A percentile compares a stretch with the other conserved stretches of the same genome.
phyloP scores from a whole-genome alignment of 1,140 invertebrate species.

The Notospermus geniculatus region DNA sequence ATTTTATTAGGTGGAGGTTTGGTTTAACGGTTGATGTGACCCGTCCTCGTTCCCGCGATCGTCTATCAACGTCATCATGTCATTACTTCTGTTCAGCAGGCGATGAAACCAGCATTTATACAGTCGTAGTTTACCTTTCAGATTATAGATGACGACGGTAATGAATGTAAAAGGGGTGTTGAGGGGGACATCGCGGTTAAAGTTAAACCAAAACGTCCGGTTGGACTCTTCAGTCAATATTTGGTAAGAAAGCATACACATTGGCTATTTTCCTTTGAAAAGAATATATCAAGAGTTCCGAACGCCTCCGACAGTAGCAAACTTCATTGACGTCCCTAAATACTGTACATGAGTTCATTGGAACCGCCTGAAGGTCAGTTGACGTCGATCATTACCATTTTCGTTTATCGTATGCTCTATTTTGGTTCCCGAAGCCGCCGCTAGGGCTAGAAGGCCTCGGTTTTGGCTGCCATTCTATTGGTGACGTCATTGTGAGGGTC shows the following conservation, averaged over 20 bases:
- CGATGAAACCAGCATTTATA: background rate
- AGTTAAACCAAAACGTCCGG: constrained; percentile 47
- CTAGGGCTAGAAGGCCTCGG: no score
- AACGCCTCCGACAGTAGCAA: background rate
- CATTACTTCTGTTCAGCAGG: background rate
- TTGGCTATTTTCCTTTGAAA: background rate
- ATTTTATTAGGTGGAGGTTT: no score
- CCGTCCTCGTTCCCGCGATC: no score
- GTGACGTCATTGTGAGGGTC: no score
- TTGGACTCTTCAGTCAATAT: constrained; percentile 57
- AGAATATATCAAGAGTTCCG: background rate
- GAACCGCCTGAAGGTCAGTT: background rate
- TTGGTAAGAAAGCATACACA: constrained; percentile 32
- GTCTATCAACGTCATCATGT: no score
- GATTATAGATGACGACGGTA: constrained; percentile 55
- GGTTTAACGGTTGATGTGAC: no score
- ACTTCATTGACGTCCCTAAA: background rate
- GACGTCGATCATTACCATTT: background rate
- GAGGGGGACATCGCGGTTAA: constrained; percentile 57
- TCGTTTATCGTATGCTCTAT: background rate
- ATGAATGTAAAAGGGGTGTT: constrained; percentile 37
- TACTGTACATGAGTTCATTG: background rate
- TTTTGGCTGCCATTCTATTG: no score
- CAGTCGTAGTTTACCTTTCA: constrained; percentile 19
- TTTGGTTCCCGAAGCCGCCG: no score